Percentiles rank a stretch among this genome's conserved stretches.
Evolutionary conservation across 2,888 invertebrate species (phyloP).

Genomic region (Leptura quadrifasciata): DNA sequence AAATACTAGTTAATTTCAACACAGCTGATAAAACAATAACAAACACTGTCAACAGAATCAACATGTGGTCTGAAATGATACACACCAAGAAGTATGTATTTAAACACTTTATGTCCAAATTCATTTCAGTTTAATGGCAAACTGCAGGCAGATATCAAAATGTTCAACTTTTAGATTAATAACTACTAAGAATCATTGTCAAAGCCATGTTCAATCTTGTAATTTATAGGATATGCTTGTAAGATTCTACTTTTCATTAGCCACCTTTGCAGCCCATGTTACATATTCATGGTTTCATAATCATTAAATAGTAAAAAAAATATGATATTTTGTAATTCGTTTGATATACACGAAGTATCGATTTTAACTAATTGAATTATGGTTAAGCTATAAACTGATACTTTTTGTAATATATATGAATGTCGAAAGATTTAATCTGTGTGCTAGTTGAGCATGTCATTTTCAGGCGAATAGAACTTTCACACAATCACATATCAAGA

Average conservation of each 20-base stretch:
- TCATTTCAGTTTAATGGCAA: not conserved
- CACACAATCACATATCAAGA: not conserved
- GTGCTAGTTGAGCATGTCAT: not conserved
- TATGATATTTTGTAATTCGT: too few species aligned
- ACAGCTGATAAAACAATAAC: slow-evolving; percentile 27
- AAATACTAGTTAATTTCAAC: slow-evolving; percentile 13
- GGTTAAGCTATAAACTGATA: not conserved
- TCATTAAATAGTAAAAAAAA: too few species aligned
- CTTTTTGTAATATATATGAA: not conserved
- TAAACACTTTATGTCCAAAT: not conserved
- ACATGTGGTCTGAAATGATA: slow-evolving; percentile 25
- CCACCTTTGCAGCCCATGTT: too few species aligned
- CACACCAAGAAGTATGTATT: not conserved
- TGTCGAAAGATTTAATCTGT: not conserved
- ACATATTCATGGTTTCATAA: too few species aligned
- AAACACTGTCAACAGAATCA: slow-evolving; percentile 7
- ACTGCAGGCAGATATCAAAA: not conserved
- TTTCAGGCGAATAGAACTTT: not conserved
- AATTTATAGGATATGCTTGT: too few species aligned
- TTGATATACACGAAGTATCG: too few species aligned
- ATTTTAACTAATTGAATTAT: too few species aligned
- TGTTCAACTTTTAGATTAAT: not conserved
- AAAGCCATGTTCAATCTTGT: too few species aligned
- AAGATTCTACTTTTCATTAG: too few species aligned
- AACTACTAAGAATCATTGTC: too few species aligned